Conservation (phyloP, 2,888 invertebrate genomes). For the Ochlodes sylvanus region DNA sequence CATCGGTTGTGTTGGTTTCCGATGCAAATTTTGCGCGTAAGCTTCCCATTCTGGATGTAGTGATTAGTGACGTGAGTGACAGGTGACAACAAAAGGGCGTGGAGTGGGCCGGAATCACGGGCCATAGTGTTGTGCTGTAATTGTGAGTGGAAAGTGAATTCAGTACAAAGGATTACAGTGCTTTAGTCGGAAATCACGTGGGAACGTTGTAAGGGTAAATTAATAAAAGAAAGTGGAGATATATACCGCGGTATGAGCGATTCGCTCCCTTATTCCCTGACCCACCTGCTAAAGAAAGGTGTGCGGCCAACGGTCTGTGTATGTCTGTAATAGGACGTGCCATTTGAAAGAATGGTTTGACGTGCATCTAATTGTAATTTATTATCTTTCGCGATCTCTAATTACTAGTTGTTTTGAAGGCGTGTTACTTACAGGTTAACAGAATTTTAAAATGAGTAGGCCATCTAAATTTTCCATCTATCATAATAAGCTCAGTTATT, state of each 20-base stretch:
- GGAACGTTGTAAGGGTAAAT: constrained; percentile 44
- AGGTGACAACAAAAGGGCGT: constrained; percentile 11
- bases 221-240: constrained; percentile 38
- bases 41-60: constrained; percentile 58
- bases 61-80: constrained; percentile 40
- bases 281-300: constrained; percentile 39
- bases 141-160: constrained; percentile 50
- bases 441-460: neutral
- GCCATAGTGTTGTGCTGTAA: constrained; percentile 3
- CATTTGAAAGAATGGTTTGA: constrained; percentile 14
- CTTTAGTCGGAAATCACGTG: constrained; percentile 47
- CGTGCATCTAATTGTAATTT: constrained; percentile 23
- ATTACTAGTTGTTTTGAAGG: constrained; percentile 11
- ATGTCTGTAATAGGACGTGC: constrained; percentile 11
- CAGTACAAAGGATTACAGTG: constrained; percentile 52
- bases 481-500: neutral
- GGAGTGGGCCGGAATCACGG: neutral
- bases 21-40: constrained; percentile 61
- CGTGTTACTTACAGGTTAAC: constrained; percentile 11
- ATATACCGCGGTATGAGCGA: constrained; percentile 13
- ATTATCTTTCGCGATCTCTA: constrained; percentile 20
- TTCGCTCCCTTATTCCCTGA: constrained; percentile 3
- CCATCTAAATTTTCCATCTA: neutral
- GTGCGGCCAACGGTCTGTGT: constrained; percentile 30
- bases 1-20: constrained; percentile 61